phyloP scores from a whole-genome alignment of 2,888 invertebrate species.

The Linyphia triangularis region DNA sequence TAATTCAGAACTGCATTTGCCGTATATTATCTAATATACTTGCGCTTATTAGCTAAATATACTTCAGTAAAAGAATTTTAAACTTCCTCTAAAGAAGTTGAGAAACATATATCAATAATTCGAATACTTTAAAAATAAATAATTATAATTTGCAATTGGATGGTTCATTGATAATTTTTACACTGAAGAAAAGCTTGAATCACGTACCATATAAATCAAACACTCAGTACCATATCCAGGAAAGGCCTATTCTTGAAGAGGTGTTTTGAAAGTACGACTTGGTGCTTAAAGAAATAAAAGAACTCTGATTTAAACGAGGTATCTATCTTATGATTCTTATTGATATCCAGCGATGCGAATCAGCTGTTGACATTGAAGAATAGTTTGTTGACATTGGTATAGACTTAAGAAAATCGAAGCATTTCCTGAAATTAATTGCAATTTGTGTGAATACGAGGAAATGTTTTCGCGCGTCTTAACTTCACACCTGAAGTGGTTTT shows the following conservation, averaged over 20 bases:
- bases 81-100: too few relatives aligned
- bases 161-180: too few relatives aligned
- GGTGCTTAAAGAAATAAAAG: neutral
- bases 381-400: conserved; percentile 58
- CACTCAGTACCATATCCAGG: too few relatives aligned
- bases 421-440: conserved; percentile 49
- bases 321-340: conserved; percentile 2
- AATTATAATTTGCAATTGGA: too few relatives aligned
- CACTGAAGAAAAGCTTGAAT: too few relatives aligned
- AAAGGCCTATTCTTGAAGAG: neutral
- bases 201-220: too few relatives aligned
- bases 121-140: too few relatives aligned
- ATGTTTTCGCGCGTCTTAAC: neutral
- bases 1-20: too few relatives aligned
- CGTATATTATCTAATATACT: too few relatives aligned
- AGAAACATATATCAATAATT: too few relatives aligned
- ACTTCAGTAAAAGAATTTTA: too few relatives aligned
- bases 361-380: conserved; percentile 4
- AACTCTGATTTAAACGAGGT: conserved; percentile 3
- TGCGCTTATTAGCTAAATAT: too few relatives aligned
- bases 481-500: neutral
- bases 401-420: conserved; percentile 15
- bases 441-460: neutral
- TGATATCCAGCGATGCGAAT: conserved; percentile 15
- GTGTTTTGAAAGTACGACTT: neutral